Evolutionary conservation across 92 coral and sea anemone species (phyloP).

Genomic region (Phenganax stokvisi): DNA sequence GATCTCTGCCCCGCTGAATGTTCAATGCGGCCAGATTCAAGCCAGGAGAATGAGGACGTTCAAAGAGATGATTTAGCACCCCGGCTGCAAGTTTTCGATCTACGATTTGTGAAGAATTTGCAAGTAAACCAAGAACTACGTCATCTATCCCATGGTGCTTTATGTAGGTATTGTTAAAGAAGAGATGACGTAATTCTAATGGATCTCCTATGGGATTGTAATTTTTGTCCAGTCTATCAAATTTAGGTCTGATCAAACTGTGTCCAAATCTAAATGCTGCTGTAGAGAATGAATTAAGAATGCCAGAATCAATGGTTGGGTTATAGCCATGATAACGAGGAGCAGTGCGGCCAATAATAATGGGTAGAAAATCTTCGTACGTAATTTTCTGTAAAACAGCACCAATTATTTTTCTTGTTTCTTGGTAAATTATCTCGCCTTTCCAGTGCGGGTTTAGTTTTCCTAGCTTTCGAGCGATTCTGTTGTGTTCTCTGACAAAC

Average conservation of each 20-base stretch:
- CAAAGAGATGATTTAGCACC: slow-evolving; percentile 9
- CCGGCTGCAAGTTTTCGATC: slow-evolving; percentile 36
- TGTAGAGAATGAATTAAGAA: slow-evolving; percentile 12
- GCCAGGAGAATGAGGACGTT: slow-evolving; percentile 17
- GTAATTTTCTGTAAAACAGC: slow-evolving; percentile 23
- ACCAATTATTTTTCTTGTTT: slow-evolving; percentile 7
- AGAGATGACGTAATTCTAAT: slow-evolving; percentile 5
- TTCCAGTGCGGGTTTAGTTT: slow-evolving; percentile 17
- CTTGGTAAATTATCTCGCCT: slow-evolving; percentile 23
- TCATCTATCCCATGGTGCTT: slow-evolving; percentile 46
- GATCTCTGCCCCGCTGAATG: slow-evolving; percentile 17
- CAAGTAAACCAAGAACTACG: slow-evolving; percentile 36
- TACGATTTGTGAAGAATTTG: slow-evolving; percentile 39
- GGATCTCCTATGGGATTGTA: slow-evolving; percentile 20
- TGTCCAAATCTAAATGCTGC: slow-evolving; percentile 30
- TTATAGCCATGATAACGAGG: slow-evolving; percentile 20
- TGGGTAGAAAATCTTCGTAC: slow-evolving; percentile 23
- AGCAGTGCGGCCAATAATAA: slow-evolving; percentile 30
- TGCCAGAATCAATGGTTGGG: slow-evolving; percentile 14
- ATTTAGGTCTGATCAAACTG: slow-evolving; percentile 16
- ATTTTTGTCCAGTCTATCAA: slow-evolving; percentile 14
- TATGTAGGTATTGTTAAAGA: slow-evolving; percentile 27
- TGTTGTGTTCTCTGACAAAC: slow-evolving; percentile 26
- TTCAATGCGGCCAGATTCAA: slow-evolving; percentile 15
- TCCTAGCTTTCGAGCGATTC: background rate